Conservation (phyloP, 2,113 vertebrate species). For the Suricata suricatta region DNA sequence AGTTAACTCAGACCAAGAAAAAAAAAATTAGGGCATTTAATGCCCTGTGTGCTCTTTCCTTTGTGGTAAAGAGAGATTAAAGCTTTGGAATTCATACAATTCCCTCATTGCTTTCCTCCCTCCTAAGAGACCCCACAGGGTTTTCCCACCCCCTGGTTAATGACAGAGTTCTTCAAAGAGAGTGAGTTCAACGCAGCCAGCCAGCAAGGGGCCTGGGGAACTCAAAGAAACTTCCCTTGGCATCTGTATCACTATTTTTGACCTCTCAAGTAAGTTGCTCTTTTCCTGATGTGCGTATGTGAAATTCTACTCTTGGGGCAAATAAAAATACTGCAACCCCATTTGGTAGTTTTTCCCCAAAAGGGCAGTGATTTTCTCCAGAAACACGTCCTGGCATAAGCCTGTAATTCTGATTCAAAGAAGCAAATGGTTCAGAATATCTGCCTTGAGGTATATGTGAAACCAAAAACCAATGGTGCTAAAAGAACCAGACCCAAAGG, state of each 20-base stretch:
- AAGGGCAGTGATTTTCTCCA: not conserved
- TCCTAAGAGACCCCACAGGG: not conserved
- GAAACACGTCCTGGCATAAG: not conserved
- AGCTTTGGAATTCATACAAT: not conserved
- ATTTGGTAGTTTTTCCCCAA: not conserved
- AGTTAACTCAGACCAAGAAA: conserved; percentile 16
- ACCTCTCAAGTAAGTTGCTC: not conserved
- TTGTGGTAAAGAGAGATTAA: not conserved
- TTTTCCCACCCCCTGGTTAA: not conserved
- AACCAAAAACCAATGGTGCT: not conserved
- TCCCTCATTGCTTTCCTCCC: not conserved
- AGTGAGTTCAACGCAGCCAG: not conserved
- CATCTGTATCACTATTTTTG: not conserved
- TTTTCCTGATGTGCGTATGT: not conserved
- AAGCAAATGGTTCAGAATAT: not conserved
- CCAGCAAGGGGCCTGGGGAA: not conserved
- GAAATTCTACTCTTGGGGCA: not conserved
- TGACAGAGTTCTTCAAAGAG: not conserved
- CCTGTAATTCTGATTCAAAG: not conserved
- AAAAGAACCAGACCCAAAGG: not conserved
- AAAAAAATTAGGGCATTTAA: not conserved
- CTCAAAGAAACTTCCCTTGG: not conserved
- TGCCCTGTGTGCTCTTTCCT: not conserved
- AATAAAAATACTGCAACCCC: not conserved
- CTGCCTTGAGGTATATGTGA: not conserved